Base-by-base conservation (phyloP, 1,140 invertebrate species). In the Conus ventricosus region DNA sequence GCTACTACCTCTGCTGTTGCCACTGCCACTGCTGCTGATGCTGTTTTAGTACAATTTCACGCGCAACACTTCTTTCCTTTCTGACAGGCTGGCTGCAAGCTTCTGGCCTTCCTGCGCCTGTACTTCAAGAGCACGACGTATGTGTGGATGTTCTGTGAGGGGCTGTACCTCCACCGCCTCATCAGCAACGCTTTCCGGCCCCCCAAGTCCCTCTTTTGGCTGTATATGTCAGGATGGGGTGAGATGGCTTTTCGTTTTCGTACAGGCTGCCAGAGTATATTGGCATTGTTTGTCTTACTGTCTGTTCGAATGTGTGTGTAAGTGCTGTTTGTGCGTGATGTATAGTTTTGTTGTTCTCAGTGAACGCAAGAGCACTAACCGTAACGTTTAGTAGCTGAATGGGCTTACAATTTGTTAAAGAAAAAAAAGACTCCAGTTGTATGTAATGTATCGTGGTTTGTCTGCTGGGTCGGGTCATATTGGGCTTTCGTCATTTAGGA, bases 151-250 rank as follows among this genome's bases (percentile, higher is more conserved):
- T 96, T 96, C 85, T 96, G 96, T 90, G 96, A 96, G 91, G 96
- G 96, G 0, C 96, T 95, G 87, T 96, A 96, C 88, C 94, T 96
- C 0, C 96, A 96, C 90, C 93, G 96, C 67, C 93, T 96, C 23
- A 95, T 96, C 88, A 95, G 95, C 10, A 94, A 96, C 23, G 96
- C 96, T 2, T 96, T 96, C 92, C 95, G 95, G 0, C 96, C 96
- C 63, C 95, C 96, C 60, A 96, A 95, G 86, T 95, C 94, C 8
- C 94, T 96, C 4, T 84, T 95, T 0, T 91, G 95, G 63, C 96
- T 96, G 82, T 96, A 96, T 87, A 25, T 96, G 4, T 94, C 96
- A 63, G 96, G 96, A 54, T 96, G 96, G 96, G 96, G 96, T 95
- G 88, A 91, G 92, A 92, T 60, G 57, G 57, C 8, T 0, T 39